Evolutionary conservation across 2,888 invertebrate genomes (phyloP).

Genomic region (Phytoseiulus persimilis): DNA sequence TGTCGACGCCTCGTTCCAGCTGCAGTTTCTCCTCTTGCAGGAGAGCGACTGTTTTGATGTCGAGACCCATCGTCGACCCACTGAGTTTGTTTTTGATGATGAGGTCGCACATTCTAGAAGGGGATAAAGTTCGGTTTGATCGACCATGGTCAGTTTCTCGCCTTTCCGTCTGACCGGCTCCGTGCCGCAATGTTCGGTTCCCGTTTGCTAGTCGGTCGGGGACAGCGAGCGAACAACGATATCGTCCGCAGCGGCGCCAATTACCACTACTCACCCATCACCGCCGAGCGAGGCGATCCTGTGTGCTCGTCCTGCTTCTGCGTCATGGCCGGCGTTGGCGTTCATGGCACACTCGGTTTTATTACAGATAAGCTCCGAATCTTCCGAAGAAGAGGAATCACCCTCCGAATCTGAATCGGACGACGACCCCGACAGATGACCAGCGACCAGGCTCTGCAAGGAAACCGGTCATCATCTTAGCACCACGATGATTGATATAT

Average conservation of each 20-base stretch:
- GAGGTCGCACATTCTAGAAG: conserved; percentile 27
- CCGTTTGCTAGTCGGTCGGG: background rate
- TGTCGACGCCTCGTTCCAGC: conserved; percentile 23
- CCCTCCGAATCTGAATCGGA: conserved; percentile 35
- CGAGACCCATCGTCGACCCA: conserved; percentile 29
- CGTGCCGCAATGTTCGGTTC: background rate
- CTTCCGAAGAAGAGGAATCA: conserved; percentile 25
- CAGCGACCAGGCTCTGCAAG: conserved; percentile 26
- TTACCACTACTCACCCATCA: conserved; percentile 16
- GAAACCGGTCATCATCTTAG: background rate
- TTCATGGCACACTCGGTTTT: conserved; percentile 38
- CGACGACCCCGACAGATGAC: conserved; percentile 34
- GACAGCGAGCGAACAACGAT: background rate
- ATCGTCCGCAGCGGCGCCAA: background rate
- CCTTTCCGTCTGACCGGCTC: background rate
- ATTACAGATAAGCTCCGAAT: conserved; percentile 37
- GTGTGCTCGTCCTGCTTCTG: conserved; percentile 29
- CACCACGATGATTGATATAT: background rate
- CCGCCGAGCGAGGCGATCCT: conserved; percentile 30
- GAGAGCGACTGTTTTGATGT: conserved; percentile 24
- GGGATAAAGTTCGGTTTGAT: no score
- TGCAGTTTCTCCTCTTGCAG: conserved; percentile 22
- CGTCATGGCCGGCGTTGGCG: conserved; percentile 26
- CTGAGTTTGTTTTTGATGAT: conserved; percentile 27
- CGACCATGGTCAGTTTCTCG: no score